Evolutionary conservation across 1,140 invertebrate species (phyloP), one percentile per base, ranked within the genome.

Genomic region (Achatina immaculata): DNA sequence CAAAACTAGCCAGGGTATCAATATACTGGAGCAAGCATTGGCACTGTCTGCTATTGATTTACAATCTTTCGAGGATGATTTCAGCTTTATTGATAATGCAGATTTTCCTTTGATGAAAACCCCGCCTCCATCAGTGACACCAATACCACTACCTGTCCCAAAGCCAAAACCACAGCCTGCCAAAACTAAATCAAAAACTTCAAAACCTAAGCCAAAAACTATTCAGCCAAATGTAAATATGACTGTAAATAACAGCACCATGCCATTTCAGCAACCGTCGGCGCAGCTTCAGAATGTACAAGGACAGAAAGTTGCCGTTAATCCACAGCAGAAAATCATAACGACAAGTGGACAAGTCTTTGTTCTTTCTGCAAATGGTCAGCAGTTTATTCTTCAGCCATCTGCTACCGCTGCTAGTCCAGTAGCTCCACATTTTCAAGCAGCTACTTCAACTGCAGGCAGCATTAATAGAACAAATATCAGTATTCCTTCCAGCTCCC

Each of bases 31-130:
- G 42, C 76, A 78, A 48, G 76, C 76, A 9, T 40, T 78, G n/a
- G n/a, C 42, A 4, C n/a, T 78, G 76, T 78, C 76, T 11, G 65
- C 45, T 48, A 78, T 78, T 68, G 62, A 78, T n/a, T 48, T 78
- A 21, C 38, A 68, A 6, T 78, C 76, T 28, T 68, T 78, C 38
- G 76, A 78, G 43, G 76, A 78, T 68, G 76, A 77, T 42, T 62
- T 78, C 16, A 68, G 31, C 3, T 68, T 68, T 36, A 42, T 78
- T 1, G 76, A 78, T 36, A 55, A 78, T 38, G 3, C 58, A 1
- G 11, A 11, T 28, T 36, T 74, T 43, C 21, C 72, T 19, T 36
- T 31, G 31, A 45, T 74, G 16, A 51, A 28, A 9, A 48, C 28
- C 11, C 72, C 28, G 38, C 7, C 62, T 11, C 58, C 58, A 1